Base-by-base conservation (phyloP, 2,113 vertebrate genomes). In the Mesitornis unicolor region DNA sequence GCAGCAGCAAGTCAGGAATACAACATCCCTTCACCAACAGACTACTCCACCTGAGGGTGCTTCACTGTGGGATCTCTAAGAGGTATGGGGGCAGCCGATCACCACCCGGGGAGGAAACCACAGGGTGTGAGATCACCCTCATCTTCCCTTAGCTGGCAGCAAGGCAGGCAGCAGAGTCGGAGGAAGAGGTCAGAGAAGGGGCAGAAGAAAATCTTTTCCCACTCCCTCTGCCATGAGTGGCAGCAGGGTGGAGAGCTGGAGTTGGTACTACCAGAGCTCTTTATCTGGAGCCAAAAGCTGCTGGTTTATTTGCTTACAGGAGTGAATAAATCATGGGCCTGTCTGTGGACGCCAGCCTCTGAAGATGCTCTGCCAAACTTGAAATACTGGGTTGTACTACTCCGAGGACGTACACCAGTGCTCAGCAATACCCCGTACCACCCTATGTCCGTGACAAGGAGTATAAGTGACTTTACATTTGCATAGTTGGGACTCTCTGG, bases 371-470 rank as follows among this genome's bases (percentile, higher is more conserved):
- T 75, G 75, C 68, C 81, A 24, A 79, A 90, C 50, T 57, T 69
- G 68, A 90, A 90, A 67, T n/a, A n/a, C 54, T 67, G 59, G 42
- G 36, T 35, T 88, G 42, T 35, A 15, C 59, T n/a, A 16, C 6
- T 63, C 53, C 48, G 16, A 71, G 28, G 42, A 74, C 21, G 28
- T 0, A 18, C 12, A 48, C 31, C 28, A 68, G 0, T 18, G 24
- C n/a, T 68, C 31, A 82, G 59, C 38, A 77, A 67, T 16, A 65
- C 20, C 47, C 50, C 7, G 5, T 70, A 71, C 75, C 54, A 69
- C 36, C 25, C 29, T 38, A 40, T 3, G 28, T 48, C 59, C 0
- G 0, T 24, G 18, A 82, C 10, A 57, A 73, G 26, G 25, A 80
- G 9, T 15, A 40, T 35, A 80, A 73, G 20, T 16, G 5, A 93